Percentiles rank a stretch among this genome's conserved stretches.
Evolutionary conservation across 2,797 vertebrate species (phyloP).

Genomic region (Peromyscus nudipes): DNA sequence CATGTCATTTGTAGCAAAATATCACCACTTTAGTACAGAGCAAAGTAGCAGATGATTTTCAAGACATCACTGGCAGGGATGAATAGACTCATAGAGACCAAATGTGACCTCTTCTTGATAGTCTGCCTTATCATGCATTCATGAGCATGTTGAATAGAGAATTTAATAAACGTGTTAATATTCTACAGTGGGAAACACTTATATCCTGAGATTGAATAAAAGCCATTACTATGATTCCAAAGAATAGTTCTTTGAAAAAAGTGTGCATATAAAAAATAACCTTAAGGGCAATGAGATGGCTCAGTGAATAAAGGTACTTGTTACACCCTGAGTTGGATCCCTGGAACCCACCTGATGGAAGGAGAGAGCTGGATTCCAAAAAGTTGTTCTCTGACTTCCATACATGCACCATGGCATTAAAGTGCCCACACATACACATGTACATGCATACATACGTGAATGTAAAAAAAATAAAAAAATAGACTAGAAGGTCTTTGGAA

Average conservation of each 20-base stretch:
- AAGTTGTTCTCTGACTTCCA: background rate
- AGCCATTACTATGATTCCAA: background rate
- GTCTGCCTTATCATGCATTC: background rate
- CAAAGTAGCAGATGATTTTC: background rate
- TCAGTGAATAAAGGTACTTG: background rate
- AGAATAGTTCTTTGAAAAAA: constrained; percentile 13
- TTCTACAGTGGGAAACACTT: background rate
- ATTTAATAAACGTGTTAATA: constrained; percentile 51
- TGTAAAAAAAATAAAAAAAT: background rate
- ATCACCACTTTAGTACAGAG: constrained; percentile 28
- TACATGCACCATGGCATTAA: background rate
- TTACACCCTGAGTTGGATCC: background rate
- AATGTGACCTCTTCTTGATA: background rate
- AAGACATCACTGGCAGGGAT: accelerated
- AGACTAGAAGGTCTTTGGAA: constrained; percentile 22
- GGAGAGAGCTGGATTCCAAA: background rate
- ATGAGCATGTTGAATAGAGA: background rate
- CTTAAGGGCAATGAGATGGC: background rate
- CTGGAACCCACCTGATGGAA: background rate
- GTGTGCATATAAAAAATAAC: background rate
- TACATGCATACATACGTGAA: too few relatives aligned
- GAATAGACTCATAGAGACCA: background rate
- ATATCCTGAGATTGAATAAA: constrained; percentile 50
- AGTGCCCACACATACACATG: background rate
- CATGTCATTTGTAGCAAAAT: constrained; percentile 54